phyloP scores from a whole-genome alignment of 2,797 vertebrate species.

The Tarsius wallacei region DNA sequence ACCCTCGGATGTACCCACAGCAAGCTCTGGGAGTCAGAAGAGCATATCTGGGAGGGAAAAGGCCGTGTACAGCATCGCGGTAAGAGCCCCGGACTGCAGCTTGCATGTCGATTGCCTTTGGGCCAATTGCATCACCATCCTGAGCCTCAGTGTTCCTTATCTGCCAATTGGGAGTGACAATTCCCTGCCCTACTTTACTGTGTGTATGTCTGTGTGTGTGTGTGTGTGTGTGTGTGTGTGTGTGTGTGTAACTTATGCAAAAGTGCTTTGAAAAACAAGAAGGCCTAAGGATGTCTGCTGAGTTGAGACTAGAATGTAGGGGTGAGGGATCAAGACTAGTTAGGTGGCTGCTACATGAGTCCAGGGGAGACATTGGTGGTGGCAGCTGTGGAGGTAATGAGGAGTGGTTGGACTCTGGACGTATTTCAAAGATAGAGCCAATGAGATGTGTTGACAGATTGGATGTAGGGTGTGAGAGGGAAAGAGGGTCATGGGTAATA shows the following conservation, averaged over 20 bases:
- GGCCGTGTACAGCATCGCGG: accelerated
- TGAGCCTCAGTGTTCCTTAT: not conserved
- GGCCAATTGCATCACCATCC: not conserved
- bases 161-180: not conserved
- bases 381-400: not conserved
- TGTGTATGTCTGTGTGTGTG: not conserved
- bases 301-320: not conserved
- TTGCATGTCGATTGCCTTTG: not conserved
- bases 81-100: not conserved
- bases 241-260: not conserved
- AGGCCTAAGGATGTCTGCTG: not conserved
- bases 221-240: not conserved
- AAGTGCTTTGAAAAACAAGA: not conserved
- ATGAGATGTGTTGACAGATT: not conserved
- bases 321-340: no score
- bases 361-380: no score
- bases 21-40: not conserved
- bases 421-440: not conserved
- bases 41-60: not conserved
- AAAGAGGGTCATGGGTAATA: not conserved
- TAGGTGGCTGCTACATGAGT: not conserved
- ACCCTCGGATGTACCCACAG: not conserved
- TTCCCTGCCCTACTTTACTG: not conserved
- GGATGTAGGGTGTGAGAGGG: not conserved
- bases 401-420: not conserved